Conservation (phyloP, 2,888 invertebrate genomes). For the Tupiocoris notatus region DNA sequence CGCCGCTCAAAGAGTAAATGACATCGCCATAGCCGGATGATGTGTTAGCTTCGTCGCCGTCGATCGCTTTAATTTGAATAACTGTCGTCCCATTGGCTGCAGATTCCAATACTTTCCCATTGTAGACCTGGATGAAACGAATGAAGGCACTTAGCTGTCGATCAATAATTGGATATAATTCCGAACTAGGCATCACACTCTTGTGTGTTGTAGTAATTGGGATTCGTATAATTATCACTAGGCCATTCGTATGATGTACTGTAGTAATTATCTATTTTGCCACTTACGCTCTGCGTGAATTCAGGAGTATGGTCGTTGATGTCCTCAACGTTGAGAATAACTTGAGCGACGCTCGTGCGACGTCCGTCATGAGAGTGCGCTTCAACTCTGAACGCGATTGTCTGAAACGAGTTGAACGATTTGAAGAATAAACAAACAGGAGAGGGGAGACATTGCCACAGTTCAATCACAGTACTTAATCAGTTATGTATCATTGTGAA, state of each 20-base stretch:
- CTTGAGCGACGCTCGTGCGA: conserved; percentile 52
- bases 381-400: conserved; percentile 56
- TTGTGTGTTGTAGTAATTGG: too few species aligned
- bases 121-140: conserved; percentile 67
- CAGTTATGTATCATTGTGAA: too few species aligned
- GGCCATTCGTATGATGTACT: too few species aligned
- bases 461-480: too few species aligned
- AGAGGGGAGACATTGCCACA: neutral
- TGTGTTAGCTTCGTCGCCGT: conserved; percentile 65
- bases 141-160: neutral
- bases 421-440: neutral
- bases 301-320: conserved; percentile 74
- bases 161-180: neutral
- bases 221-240: too few species aligned
- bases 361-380: conserved; percentile 54
- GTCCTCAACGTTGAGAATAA: conserved; percentile 61
- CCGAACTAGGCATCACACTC: too few species aligned
- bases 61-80: conserved; percentile 67
- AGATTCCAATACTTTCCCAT: conserved; percentile 69
- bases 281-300: conserved; percentile 59
- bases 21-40: conserved; percentile 68
- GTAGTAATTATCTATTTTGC: too few species aligned
- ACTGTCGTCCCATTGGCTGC: conserved; percentile 66
- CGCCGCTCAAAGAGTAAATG: conserved; percentile 69
- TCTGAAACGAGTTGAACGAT: conserved; percentile 52